Conservation (phyloP, 2,113 vertebrate species). For the Oreocharis arfaki region DNA sequence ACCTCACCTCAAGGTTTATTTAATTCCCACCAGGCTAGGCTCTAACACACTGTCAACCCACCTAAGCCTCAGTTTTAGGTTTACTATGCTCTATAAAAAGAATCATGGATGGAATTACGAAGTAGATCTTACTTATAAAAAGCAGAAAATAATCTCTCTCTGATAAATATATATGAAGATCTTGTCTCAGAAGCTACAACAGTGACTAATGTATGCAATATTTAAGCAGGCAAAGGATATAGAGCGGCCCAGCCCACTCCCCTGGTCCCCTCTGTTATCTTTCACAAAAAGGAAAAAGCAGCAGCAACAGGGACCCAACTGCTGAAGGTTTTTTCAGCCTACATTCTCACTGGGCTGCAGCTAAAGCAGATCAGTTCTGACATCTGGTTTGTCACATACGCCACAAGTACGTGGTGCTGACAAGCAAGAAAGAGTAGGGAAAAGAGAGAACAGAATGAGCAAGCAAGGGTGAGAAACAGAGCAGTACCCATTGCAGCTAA, state of each 20-base stretch:
- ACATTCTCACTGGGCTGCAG: background rate
- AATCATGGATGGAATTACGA: background rate
- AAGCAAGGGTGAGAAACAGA: background rate
- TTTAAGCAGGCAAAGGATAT: accelerated
- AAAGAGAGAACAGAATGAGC: background rate
- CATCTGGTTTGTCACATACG: background rate
- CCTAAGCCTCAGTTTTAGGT: background rate
- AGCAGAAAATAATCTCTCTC: background rate
- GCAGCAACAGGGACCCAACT: background rate
- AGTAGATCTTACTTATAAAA: background rate
- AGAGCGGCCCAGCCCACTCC: background rate
- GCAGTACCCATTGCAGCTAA: background rate
- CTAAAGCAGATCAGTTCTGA: background rate
- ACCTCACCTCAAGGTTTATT: background rate
- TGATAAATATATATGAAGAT: background rate
- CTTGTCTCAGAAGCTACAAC: background rate
- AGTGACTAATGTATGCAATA: background rate
- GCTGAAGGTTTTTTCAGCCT: background rate
- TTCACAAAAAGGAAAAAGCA: background rate
- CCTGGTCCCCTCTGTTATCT: background rate
- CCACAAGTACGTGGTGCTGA: background rate
- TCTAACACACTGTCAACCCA: background rate
- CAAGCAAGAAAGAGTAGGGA: background rate
- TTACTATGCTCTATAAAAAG: background rate
- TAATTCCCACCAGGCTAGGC: background rate